Evolutionary conservation across 2,113 vertebrate species (phyloP), one percentile per base, ranked within the genome.

Genomic region (Sinocyclocheilus anophthalmus): DNA sequence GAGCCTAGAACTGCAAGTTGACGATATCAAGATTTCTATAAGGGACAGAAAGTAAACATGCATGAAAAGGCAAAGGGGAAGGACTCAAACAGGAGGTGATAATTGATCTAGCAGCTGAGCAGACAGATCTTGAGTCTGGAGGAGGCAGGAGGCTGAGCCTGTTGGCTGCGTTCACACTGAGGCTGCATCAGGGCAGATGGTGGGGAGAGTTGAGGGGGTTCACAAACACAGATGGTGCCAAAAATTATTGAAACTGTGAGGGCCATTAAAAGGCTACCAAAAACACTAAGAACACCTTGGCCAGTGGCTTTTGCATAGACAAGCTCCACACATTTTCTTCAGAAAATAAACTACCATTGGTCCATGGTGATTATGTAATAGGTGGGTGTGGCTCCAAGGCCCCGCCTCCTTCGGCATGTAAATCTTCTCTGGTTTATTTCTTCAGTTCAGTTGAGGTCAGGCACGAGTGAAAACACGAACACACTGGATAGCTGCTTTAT

Each of bases 151-250:
- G 50, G 37, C 30, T 53, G 50, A 78, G 26, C 14, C 42, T 69
- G 63, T 20, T 69, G 80, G 61, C 45, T 69, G 42, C 5, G 24
- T 69, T 69, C 61, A 42, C 67, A 79, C 39, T 79, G 75, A 57
- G 33, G 76, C 48, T 53, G 76, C 84, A 72, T 55, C 50, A 45
- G 76, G 45, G 48, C 76, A 85, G 84, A 86, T 86, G 77, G 76
- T 22, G 39, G 20, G 67, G 67, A 70, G 13, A n/a, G 78, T 26
- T 75, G 39, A 72, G 37, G 39, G 50, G 26, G 55, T 12, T 24
- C 7, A 37, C 5, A 12, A 10, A 30, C 53, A 55, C 53, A 55
- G 7, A 55, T 20, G 14, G 16, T 55, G 53, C 53, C 53, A 55
- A 55, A 55, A 55, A 55, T 55, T 11, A 18, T 2, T 7, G 16